Evolutionary conservation across 2,888 invertebrate species (phyloP), one percentile per base, ranked within the genome.

Genomic region (Pristionchus fissidentatus): DNA sequence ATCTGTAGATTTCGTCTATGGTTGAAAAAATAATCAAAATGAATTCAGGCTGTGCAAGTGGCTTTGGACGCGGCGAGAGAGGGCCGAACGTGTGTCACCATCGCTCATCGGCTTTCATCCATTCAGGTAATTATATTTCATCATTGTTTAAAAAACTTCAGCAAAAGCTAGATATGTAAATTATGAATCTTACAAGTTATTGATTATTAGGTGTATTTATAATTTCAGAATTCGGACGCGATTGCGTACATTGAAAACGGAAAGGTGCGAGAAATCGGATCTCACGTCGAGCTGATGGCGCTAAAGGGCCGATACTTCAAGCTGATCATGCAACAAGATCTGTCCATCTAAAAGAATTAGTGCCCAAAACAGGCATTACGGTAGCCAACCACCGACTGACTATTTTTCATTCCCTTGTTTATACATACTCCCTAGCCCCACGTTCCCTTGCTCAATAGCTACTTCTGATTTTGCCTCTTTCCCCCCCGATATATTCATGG

Each of bases 51-150:
- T 0, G 91, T 91, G 1, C 91, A 91, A 88, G 87, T 90, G 81
- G 91, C 91, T 0, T 70, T 91, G 32, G 91, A 91, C 66, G 85
- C 87, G 15, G 91, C 91, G 15, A 79, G 90, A 78, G 87, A 86
- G 70, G 91, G 91, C 13, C 84, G 91, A 43, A 91, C 91, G 2
- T 90, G 90, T 80, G 88, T 91, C 73, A 90, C 90, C n/a, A 90
- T 91, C 32, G 91, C 91, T 41, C 91, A 91, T 85, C 87, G 90
- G 13, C 85, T 91, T 41, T 91, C 90, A 0, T 88, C 89, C 46
- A 91, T 91, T 49, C 90, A 90, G 83, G 80, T 81, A 0, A 57
- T n/a, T 26, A 60, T 60, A 22, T 10, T 13, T 60, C 60, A 19
- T 49, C 19, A 19, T 13, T 19, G 10, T 13, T 49, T 8, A 10